These are phyloP conservation scores for Watsonalla binaria DNA, from an alignment of 2,888 invertebrate genomes.

Conservation along the genomic window DNA sequence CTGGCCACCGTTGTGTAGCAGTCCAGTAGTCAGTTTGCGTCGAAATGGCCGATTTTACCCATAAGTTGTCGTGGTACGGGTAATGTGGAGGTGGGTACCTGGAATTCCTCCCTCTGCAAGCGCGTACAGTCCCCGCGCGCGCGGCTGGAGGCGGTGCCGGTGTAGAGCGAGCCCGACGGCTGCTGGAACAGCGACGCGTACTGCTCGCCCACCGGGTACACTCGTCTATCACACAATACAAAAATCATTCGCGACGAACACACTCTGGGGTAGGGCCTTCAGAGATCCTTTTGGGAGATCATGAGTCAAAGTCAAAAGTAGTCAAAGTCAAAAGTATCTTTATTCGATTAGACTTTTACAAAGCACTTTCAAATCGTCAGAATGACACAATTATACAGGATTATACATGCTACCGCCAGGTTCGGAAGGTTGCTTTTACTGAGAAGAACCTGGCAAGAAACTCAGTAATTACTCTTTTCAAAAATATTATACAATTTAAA, in stretches of 20 bases:
- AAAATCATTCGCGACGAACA: background rate
- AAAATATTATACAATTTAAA: too few relatives aligned
- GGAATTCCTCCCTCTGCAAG: conserved; percentile 83
- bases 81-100: conserved; percentile 43
- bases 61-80: background rate
- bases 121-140: conserved; percentile 87
- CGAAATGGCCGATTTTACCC: background rate
- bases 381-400: too few relatives aligned
- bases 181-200: conserved; percentile 87
- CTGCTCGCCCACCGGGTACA: conserved; percentile 84
- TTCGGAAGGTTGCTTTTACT: too few relatives aligned
- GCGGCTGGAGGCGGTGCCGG: conserved; percentile 85
- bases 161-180: conserved; percentile 85
- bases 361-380: too few relatives aligned
- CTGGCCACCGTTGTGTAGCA: too few relatives aligned
- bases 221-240: conserved; percentile 51
- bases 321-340: too few relatives aligned
- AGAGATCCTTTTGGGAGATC: background rate
- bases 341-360: too few relatives aligned
- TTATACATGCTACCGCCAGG: too few relatives aligned
- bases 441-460: too few relatives aligned
- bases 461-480: too few relatives aligned
- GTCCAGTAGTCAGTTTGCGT: too few relatives aligned
- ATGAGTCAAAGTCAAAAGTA: too few relatives aligned
- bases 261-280: background rate